These are phyloP conservation scores for Elachura formosa DNA, from an alignment of 2,113 vertebrate species.

Conservation along the genomic window DNA sequence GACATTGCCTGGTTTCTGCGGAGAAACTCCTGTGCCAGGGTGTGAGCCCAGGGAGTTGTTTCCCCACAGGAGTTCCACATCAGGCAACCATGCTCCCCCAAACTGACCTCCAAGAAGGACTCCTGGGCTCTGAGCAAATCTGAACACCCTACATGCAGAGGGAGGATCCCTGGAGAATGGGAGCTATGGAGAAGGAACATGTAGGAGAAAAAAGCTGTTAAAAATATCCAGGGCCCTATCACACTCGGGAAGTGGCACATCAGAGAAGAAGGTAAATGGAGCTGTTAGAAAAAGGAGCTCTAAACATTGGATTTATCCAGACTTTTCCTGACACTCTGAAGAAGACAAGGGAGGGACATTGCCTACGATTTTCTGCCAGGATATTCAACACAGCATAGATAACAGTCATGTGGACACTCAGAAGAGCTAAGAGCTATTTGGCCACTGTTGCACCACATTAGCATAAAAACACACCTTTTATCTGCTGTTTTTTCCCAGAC, in stretches of 20 bases:
- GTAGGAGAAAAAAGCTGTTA: neutral
- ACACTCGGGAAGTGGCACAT: neutral
- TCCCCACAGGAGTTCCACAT: neutral
- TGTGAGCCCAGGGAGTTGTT: neutral
- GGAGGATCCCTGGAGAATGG: neutral
- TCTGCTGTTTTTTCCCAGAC: neutral
- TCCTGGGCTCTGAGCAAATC: neutral
- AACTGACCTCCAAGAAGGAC: neutral
- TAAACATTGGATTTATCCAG: neutral
- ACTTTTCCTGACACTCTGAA: neutral
- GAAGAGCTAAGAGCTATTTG: neutral
- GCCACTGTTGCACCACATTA: neutral
- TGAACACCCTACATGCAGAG: neutral
- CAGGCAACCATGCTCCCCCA: neutral
- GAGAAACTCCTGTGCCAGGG: neutral
- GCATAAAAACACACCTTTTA: neutral
- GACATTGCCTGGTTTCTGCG: neutral
- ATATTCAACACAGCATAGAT: neutral
- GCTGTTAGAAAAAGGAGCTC: neutral
- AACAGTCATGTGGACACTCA: neutral
- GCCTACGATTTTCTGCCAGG: neutral
- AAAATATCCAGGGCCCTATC: neutral
- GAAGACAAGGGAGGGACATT: neutral
- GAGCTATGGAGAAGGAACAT: neutral
- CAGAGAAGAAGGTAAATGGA: neutral